Base-by-base conservation (phyloP, 2,888 invertebrate genomes). In the Drosophila yooni region DNA sequence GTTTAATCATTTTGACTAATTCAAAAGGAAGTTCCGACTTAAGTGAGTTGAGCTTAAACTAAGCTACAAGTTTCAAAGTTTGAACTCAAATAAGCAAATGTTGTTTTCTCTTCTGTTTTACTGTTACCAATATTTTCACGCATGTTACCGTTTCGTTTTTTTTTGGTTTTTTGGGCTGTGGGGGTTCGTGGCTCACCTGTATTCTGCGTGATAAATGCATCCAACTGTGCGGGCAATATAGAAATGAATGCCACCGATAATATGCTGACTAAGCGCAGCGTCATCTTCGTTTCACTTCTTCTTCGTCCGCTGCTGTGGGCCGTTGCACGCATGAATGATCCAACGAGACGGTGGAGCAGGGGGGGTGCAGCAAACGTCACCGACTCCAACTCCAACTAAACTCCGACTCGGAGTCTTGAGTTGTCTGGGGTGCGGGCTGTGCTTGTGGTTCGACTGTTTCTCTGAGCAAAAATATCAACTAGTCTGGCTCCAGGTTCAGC, bases 121-220 rank as follows among this genome's bases (percentile, higher is more conserved):
- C 5, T 34, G 27, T 54, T 59, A 34, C 27, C 43, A 54, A 40
- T 38, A 57, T 72, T 67, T 62, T 71, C 51, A 70, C 65, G 75
- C 58, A 59, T 57, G 56, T 70, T 75, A 70, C 58, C 58, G 57
- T 58, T 36, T 51, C 33, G 21, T 27, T 56, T 46, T 3, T 31
- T 3, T 31, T 52, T 1, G 10, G 21, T 21, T 21, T 21, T 21
- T 21, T 21, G 21, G 18, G 34, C 15, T 40, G 21, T 27, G 10
- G 13, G 4, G 27, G 38, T 29, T 65, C 29, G 29, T 43, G 18
- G 70, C 91, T 90, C 83, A 91, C 91, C 91, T 87, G 91, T 83
- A 61, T 90, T 87, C 77, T 88, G 88, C 61, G 92, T 86, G 74
- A 92, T 88, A 72, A 84, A 92, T 60, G 91, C 91, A 78, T 90